Evolutionary conservation across 2,113 vertebrate genomes (phyloP).

Genomic region (Clarias gariepinus): DNA sequence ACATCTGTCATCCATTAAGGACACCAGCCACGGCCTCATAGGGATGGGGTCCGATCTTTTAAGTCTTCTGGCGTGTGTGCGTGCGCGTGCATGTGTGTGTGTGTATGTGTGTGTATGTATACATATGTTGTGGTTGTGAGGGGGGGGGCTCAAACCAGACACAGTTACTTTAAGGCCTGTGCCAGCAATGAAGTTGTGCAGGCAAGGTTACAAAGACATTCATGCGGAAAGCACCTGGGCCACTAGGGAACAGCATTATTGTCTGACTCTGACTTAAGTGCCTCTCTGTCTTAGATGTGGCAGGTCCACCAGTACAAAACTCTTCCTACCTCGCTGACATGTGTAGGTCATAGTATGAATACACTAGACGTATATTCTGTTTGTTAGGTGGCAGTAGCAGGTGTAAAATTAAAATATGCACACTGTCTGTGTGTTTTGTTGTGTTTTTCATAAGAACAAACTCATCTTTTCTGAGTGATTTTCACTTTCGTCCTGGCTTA

Average conservation of each 20-base stretch:
- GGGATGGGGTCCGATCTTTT: conserved; percentile 53
- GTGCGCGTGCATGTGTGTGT: conserved; percentile 24
- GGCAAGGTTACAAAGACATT: conserved; percentile 41
- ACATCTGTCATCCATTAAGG: conserved; percentile 79
- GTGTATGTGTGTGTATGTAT: conserved; percentile 33
- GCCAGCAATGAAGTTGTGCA: conserved; percentile 44
- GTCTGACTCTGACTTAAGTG: conserved; percentile 58
- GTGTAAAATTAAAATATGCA: conserved; percentile 47
- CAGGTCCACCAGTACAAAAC: conserved; percentile 67
- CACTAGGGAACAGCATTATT: conserved; percentile 67
- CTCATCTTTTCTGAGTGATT: not conserved
- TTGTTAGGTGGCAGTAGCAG: conserved; percentile 60
- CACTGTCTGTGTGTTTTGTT: not conserved
- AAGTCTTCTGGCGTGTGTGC: conserved; percentile 46
- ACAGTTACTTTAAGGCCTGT: conserved; percentile 35
- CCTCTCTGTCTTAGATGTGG: conserved; percentile 65
- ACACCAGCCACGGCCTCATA: conserved; percentile 65
- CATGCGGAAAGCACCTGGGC: conserved; percentile 49
- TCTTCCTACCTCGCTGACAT: conserved; percentile 57
- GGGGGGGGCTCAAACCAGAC: conserved; percentile 28
- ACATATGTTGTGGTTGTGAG: conserved; percentile 26
- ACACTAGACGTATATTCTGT: conserved; percentile 53
- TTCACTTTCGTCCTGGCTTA: not conserved
- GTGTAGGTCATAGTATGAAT: conserved; percentile 59
- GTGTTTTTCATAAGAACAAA: not conserved